Conservation (phyloP, 2,888 invertebrate species). For the Keiferia lycopersicella region DNA sequence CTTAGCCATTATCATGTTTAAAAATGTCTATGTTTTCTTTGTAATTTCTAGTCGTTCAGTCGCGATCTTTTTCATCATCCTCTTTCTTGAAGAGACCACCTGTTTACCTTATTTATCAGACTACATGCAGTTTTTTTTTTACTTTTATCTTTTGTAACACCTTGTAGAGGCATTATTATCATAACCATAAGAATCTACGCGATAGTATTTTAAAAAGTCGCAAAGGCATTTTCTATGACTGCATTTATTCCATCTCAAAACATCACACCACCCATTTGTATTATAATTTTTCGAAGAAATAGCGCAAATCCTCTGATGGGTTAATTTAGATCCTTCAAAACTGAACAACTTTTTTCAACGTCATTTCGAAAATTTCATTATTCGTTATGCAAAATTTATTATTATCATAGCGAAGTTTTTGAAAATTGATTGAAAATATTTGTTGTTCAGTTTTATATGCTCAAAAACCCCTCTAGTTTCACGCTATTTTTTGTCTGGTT, state of each 20-base stretch:
- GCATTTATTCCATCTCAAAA: not conserved
- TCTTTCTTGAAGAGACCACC: too few species aligned
- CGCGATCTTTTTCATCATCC: too few species aligned
- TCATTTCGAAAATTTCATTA: not conserved
- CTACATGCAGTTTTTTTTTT: not conserved
- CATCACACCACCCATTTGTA: not conserved
- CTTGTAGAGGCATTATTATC: not conserved
- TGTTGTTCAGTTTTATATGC: not conserved
- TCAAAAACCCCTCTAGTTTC: not conserved
- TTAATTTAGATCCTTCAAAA: too few species aligned
- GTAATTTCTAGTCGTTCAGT: too few species aligned
- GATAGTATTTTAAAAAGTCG: not conserved
- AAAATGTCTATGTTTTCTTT: too few species aligned
- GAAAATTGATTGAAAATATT: not conserved
- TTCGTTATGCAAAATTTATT: not conserved
- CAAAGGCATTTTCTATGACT: not conserved
- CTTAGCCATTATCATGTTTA: too few species aligned
- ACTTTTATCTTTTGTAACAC: not conserved
- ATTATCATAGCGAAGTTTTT: too few species aligned
- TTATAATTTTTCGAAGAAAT: too few species aligned
- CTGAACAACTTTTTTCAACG: too few species aligned
- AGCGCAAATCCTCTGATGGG: too few species aligned
- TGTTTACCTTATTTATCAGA: too few species aligned
- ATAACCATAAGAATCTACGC: constrained; percentile 9
- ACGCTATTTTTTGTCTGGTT: not conserved